Base-by-base conservation (phyloP, 2,113 vertebrate species). In the Dendrocopos noguchii region DNA sequence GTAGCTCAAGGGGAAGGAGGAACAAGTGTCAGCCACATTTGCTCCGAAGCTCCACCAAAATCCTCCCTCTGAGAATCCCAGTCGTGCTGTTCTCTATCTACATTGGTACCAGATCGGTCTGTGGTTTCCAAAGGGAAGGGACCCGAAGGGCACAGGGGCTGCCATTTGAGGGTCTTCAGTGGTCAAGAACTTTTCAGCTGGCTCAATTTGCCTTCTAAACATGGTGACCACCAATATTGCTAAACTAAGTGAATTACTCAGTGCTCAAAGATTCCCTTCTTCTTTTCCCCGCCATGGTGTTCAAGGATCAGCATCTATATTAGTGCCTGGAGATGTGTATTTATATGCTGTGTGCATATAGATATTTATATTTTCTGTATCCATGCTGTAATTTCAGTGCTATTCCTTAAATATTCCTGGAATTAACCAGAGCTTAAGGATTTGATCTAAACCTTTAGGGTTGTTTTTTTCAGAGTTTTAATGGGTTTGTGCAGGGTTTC, bases 11-110 rank as follows among this genome's bases (percentile, higher is more conserved):
- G 97, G 96, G 90, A 97, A 94, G 95, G 97, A 73, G 93, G 95
- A 97, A 96, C 14, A 61, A 96, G 96, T 97, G 97, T 97, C 97
- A 98, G 73, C 94, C 95, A 82, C 94, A 96, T 95, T 97, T 97
- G 80, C 87, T 97, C 88, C 95, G 83, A 94, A 94, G 66, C 95
- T 91, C 96, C 79, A 95, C 85, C 94, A 90, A 96, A 95, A 90
- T 87, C 64, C 87, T 24, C 93, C 65, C 84, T 87, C 94, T 56
- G 95, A 94, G 90, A 94, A 86, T 93, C 96, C 91, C 81, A 93
- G 15, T 95, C 87, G 80, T n/a, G 91, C 81, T 73, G 94, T 94
- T 95, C 92, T 81, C 66, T 93, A 96, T 95, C 87, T 93, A 12
- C 95, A 95, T 97, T 95, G 97, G 94, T 95, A 42, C 19, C 87